Percentiles rank a stretch among this genome's conserved stretches.
Evolutionary conservation across 2,888 invertebrate genomes (phyloP).

Genomic region (Polia nebulosa): DNA sequence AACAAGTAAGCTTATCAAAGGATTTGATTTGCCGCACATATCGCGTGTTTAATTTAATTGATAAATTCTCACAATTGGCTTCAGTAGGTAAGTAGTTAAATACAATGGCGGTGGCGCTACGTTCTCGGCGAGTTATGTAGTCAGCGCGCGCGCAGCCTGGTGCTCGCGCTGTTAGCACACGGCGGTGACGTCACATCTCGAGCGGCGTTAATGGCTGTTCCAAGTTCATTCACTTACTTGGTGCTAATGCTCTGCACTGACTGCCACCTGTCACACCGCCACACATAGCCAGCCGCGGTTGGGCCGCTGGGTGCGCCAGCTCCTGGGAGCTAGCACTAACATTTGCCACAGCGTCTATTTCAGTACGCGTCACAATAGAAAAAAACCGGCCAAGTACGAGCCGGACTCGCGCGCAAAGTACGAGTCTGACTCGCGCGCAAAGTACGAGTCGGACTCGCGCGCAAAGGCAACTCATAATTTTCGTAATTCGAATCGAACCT

Average conservation of each 20-base stretch:
- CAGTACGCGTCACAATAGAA: too few species aligned
- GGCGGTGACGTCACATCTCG: slow-evolving; percentile 1
- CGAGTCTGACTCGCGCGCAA: too few species aligned
- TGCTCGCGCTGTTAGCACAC: neutral
- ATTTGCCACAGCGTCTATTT: neutral
- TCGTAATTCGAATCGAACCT: too few species aligned
- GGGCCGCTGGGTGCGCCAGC: too few species aligned
- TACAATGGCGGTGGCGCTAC: slow-evolving; percentile 6
- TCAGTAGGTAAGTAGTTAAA: slow-evolving; percentile 9
- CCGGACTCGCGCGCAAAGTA: too few species aligned
- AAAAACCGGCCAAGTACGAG: too few species aligned
- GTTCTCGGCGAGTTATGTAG: neutral
- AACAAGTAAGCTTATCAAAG: slow-evolving; percentile 31
- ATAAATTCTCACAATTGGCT: slow-evolving; percentile 23
- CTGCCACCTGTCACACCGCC: neutral
- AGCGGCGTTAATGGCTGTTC: slow-evolving; percentile 3
- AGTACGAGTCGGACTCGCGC: too few species aligned
- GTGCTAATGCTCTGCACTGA: too few species aligned
- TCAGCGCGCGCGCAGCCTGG: neutral
- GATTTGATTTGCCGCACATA: slow-evolving; percentile 21
- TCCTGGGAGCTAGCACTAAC: neutral
- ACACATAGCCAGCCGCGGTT: neutral
- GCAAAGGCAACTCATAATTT: too few species aligned
- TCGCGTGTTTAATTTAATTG: slow-evolving; percentile 42
- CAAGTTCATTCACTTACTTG: slow-evolving; percentile 1